Conservation (phyloP, 2,113 vertebrate species). For the Neomonachus schauinslandi region DNA sequence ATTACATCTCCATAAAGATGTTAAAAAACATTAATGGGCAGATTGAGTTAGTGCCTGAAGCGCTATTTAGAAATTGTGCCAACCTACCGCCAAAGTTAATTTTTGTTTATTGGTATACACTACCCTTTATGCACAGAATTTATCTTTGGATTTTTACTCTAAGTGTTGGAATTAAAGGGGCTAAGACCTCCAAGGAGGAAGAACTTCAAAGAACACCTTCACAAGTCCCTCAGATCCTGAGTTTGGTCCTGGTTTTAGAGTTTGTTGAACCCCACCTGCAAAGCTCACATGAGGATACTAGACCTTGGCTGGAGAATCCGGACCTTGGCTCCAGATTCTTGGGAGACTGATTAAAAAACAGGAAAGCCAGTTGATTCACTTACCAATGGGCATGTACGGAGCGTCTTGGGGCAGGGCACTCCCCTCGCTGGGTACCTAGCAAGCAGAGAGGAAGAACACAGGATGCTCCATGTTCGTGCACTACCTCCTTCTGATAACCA, state of each 20-base stretch:
- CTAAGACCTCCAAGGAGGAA: neutral
- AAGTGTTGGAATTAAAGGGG: neutral
- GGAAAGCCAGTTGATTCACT: neutral
- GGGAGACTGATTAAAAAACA: neutral
- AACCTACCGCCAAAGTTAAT: neutral
- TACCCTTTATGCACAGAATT: neutral
- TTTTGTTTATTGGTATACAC: neutral
- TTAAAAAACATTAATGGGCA: neutral
- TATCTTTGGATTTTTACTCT: neutral
- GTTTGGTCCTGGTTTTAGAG: neutral
- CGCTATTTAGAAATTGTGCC: neutral
- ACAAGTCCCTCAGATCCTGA: neutral
- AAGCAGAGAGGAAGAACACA: neutral
- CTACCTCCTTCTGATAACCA: neutral
- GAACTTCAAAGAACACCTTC: neutral
- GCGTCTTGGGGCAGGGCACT: neutral
- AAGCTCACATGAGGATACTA: neutral
- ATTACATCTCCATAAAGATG: neutral
- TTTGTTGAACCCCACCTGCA: neutral
- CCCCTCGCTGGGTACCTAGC: rapidly evolving
- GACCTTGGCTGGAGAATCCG: neutral
- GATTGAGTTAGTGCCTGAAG: neutral
- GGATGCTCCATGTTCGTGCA: neutral
- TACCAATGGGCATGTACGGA: neutral
- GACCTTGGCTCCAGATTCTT: neutral